phyloP scores from a whole-genome alignment of 1,140 invertebrate genomes.

The Habropoda laboriosa region DNA sequence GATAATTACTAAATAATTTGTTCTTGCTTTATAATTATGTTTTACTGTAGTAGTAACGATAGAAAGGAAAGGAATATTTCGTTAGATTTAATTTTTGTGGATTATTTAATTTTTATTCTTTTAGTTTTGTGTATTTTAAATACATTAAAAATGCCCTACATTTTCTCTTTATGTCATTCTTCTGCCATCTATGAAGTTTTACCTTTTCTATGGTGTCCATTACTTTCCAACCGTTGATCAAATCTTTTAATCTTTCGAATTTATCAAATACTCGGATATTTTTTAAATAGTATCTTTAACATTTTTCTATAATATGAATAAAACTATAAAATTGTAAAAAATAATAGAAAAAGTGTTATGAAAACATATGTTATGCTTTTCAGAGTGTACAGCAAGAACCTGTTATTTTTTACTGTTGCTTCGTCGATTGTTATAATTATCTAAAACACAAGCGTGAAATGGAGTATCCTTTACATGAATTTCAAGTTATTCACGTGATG shows the following conservation, averaged over 20 bases:
- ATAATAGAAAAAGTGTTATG: neutral
- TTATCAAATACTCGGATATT: too few species aligned
- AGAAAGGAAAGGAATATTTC: neutral
- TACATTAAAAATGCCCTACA: neutral
- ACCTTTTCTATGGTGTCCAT: neutral
- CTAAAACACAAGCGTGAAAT: conserved; percentile 42
- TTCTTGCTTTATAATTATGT: neutral
- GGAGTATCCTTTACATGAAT: conserved; percentile 67
- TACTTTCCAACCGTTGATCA: neutral
- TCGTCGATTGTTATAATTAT: conserved; percentile 72
- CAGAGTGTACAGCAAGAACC: conserved; percentile 70
- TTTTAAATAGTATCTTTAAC: too few species aligned
- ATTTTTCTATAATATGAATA: neutral
- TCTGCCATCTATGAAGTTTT: conserved; percentile 2
- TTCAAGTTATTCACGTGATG: conserved; percentile 76
- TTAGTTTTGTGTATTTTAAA: neutral
- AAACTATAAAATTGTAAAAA: neutral
- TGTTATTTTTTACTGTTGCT: conserved; percentile 74
- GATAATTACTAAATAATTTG: neutral
- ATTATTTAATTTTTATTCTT: neutral
- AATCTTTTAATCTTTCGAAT: neutral
- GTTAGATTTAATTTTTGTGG: too few species aligned
- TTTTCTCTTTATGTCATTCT: neutral
- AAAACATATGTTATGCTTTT: conserved; percentile 15
- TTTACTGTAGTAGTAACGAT: neutral